Evolutionary conservation across 2,113 vertebrate species (phyloP).

Genomic region (Otus sunia): DNA sequence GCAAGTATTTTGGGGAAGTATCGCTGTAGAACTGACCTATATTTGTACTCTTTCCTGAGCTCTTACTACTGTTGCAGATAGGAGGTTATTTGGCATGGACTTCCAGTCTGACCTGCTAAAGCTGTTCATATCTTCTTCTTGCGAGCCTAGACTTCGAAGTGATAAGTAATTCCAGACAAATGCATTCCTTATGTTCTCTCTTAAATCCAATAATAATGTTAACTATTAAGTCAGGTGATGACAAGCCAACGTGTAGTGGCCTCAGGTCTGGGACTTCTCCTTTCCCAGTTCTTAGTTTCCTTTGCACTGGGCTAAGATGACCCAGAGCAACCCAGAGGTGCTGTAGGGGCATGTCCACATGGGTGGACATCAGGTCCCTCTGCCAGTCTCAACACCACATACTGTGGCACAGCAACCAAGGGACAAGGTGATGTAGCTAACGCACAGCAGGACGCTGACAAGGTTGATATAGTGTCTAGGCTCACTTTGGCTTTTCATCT

Average conservation of each 20-base stretch:
- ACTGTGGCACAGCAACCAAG: neutral
- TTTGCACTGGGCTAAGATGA: neutral
- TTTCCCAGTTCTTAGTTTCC: neutral
- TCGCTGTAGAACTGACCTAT: neutral
- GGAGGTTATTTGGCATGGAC: neutral
- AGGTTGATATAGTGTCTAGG: neutral
- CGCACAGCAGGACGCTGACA: neutral
- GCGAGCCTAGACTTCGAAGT: neutral
- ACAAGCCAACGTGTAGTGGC: neutral
- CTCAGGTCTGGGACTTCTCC: neutral
- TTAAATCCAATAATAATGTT: constrained; percentile 30
- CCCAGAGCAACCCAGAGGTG: neutral
- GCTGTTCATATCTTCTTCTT: constrained; percentile 1
- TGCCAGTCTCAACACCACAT: neutral
- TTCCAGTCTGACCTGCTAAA: constrained; percentile 22
- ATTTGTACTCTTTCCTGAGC: neutral
- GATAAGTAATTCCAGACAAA: constrained; percentile 63
- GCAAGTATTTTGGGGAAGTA: neutral
- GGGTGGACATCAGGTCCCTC: neutral
- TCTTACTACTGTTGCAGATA: neutral
- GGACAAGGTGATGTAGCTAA: neutral
- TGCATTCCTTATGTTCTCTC: constrained; percentile 48
- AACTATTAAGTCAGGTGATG: constrained; percentile 52
- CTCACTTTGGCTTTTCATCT: neutral
- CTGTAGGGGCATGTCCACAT: rapidly evolving